Evolutionary conservation across 2,113 vertebrate genomes (phyloP).

Genomic region (Solenodon paradoxus): DNA sequence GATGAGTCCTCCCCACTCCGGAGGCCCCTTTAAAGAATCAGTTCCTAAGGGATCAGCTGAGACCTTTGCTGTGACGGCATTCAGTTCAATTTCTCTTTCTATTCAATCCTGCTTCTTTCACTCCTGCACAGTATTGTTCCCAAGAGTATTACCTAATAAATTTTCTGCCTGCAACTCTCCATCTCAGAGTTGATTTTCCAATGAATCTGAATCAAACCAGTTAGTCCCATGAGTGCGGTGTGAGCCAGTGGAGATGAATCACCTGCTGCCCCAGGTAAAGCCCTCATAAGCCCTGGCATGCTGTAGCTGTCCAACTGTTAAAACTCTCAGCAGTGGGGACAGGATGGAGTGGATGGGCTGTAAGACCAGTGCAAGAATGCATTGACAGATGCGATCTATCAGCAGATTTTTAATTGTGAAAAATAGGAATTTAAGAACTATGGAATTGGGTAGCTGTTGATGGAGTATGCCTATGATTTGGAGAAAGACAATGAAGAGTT

Average conservation of each 20-base stretch:
- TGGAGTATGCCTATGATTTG: not conserved
- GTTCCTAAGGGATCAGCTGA: not conserved
- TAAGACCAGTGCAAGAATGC: not conserved
- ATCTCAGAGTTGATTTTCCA: not conserved
- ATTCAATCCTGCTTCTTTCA: not conserved
- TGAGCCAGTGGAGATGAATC: not conserved
- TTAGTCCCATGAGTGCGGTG: not conserved
- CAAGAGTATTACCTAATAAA: not conserved
- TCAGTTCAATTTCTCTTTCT: conserved; percentile 16
- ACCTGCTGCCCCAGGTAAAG: not conserved
- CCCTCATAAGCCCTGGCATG: not conserved
- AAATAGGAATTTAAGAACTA: conserved; percentile 1
- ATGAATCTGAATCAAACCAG: not conserved
- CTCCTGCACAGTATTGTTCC: not conserved
- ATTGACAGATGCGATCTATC: not conserved
- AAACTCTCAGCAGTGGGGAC: not conserved
- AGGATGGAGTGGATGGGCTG: not conserved
- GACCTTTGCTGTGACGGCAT: not conserved
- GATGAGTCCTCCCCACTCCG: not conserved
- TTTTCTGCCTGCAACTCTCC: not conserved
- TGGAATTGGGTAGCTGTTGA: not conserved
- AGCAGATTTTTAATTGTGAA: not conserved
- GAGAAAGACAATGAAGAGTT: conserved; percentile 13
- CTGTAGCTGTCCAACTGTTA: not conserved
- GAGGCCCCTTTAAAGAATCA: not conserved